Evolutionary conservation across 2,797 vertebrate genomes (phyloP), one percentile per base, ranked within the genome.

Genomic region (Myotis findleyi): DNA sequence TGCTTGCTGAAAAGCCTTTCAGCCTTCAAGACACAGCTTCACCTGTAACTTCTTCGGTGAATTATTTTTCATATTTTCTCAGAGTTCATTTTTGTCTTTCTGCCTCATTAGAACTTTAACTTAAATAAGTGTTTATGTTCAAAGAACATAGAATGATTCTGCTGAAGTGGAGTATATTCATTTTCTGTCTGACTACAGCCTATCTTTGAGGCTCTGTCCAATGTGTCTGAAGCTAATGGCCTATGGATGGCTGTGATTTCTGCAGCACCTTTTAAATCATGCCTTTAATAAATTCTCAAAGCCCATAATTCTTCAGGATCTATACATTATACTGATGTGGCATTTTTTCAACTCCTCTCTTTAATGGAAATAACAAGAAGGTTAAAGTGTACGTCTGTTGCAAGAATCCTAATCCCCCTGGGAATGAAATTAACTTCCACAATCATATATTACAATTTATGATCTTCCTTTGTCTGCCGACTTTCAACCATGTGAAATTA

Each of bases 401-500:
- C 79, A 96, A 94, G 30, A 64, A 80, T 55, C 23, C n/a, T 93
- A 71, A 79, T 95, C 87, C 20, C 16, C 51, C 57, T 95, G 87
- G 53, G 16, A 89, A 47, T 95, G 20, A 91, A 88, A 96, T 91
- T 95, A 87, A 93, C 36, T 76, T 75, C 33, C 33, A 83, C 6
- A 77, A 27, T 86, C 66, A 75, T 87, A 72, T 72, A 77, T 76
- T 92, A 81, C 6, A 92, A 64, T 95, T 91, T 95, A 93, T 87
- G 68, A 83, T 87, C 33, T 69, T 75, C 23, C 47, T 94, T 89
- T 94, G 36, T 85, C 95, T 92, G 25, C 51, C 89, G 64, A 95
- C 10, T 85, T 94, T 87, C 25, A 86, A 27, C 53, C 12, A 38
- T 77, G 16, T 90, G 71, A 95, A 97, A 95, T 96, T 91, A 87